Conservation (phyloP, 64 coral and sea anemone species). For the Montipora efflorescens region DNA sequence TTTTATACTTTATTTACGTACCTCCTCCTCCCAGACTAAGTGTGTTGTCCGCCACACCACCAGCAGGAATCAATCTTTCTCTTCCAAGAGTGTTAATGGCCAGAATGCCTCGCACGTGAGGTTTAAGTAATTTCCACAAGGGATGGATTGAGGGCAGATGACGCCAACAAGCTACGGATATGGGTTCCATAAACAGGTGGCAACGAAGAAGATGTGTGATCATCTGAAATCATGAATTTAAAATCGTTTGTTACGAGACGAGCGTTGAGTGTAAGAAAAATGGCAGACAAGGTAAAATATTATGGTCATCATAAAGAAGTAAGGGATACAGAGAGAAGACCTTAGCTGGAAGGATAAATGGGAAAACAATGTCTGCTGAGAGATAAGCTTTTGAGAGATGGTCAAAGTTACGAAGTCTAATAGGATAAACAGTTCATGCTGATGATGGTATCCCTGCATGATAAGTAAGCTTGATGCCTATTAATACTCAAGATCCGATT, state of each 20-base stretch:
- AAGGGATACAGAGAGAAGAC: too few species aligned
- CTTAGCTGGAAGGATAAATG: too few species aligned
- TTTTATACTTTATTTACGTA: not conserved
- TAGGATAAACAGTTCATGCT: too few species aligned
- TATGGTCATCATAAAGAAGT: too few species aligned
- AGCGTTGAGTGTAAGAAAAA: too few species aligned
- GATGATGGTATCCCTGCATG: too few species aligned
- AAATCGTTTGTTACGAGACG: not conserved
- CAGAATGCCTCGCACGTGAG: slow-evolving; percentile 79
- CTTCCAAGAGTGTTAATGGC: slow-evolving; percentile 87
- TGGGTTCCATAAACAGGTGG: slow-evolving; percentile 83
- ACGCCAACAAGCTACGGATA: slow-evolving; percentile 78
- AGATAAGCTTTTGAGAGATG: too few species aligned
- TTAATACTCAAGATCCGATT: too few species aligned
- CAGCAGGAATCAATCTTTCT: slow-evolving; percentile 72
- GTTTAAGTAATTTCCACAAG: slow-evolving; percentile 79
- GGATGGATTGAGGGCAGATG: slow-evolving; percentile 89
- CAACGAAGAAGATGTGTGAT: slow-evolving; percentile 75
- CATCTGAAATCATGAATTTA: slow-evolving; percentile 58
- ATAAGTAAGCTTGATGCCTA: too few species aligned
- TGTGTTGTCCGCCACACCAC: slow-evolving; percentile 31
- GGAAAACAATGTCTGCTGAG: too few species aligned
- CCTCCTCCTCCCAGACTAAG: slow-evolving; percentile 47
- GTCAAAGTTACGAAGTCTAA: too few species aligned
- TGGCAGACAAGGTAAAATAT: too few species aligned